A percentile compares a stretch with the other conserved stretches of the same genome.
These are phyloP conservation scores for Dendroctonus ponderosae DNA, from an alignment of 1,140 invertebrate species.

Conservation along the genomic window DNA sequence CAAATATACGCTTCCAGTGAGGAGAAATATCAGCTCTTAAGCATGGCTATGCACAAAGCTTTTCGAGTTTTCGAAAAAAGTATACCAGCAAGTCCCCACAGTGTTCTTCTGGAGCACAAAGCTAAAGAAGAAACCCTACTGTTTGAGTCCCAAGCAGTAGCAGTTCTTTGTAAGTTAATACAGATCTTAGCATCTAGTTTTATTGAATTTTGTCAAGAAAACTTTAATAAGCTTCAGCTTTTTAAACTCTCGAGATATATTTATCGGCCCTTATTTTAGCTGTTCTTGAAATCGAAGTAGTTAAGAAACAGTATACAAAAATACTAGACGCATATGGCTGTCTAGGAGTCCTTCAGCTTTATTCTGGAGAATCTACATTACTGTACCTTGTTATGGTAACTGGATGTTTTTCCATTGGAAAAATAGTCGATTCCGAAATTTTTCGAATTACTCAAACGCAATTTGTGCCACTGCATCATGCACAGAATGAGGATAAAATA, in stretches of 20 bases:
- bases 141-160: constrained; percentile 88
- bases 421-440: constrained; percentile 89
- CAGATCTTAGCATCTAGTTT: constrained; percentile 10
- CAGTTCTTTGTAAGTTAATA: constrained; percentile 69
- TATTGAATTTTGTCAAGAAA: background rate
- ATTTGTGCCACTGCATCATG: constrained; percentile 83
- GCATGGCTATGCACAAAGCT: constrained; percentile 90
- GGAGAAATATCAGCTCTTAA: background rate
- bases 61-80: constrained; percentile 88
- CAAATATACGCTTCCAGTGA: no score
- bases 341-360: constrained; percentile 84
- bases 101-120: constrained; percentile 84
- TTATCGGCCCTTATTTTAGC: constrained; percentile 51
- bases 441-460: constrained; percentile 90
- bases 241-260: background rate
- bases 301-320: constrained; percentile 85
- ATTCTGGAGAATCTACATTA: constrained; percentile 77
- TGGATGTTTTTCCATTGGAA: constrained; percentile 91
- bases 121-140: constrained; percentile 82
- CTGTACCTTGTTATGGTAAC: constrained; percentile 91
- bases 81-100: constrained; percentile 81
- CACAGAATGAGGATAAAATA: constrained; percentile 76
- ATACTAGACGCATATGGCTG: constrained; percentile 91
- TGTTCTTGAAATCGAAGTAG: constrained; percentile 79
- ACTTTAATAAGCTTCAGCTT: background rate